phyloP scores from a whole-genome alignment of 2,113 vertebrate genomes.

The Bagarius yarrelli region DNA sequence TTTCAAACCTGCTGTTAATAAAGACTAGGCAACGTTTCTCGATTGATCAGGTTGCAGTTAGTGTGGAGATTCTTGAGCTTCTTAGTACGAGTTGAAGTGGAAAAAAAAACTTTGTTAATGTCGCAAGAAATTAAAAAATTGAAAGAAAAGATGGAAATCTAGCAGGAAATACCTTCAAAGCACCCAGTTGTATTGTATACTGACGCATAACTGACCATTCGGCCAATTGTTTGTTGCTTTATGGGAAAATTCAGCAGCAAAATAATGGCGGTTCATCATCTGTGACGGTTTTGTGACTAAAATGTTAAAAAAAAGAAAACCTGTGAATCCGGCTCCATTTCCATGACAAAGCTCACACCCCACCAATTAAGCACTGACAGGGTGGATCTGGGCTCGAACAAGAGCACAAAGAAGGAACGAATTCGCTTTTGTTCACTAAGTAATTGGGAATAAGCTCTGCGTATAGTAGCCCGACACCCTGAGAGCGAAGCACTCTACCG shows the following conservation, averaged over 20 bases:
- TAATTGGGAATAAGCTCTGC: constrained; percentile 61
- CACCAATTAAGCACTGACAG: constrained; percentile 68
- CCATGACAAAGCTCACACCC: constrained; percentile 61
- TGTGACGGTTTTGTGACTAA: constrained; percentile 39
- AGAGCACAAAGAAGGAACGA: constrained; percentile 63
- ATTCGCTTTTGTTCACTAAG: constrained; percentile 59
- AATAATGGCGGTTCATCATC: constrained; percentile 21
- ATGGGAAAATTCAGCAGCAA: background rate
- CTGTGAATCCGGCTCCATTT: constrained; percentile 59
- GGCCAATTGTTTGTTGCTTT: background rate
- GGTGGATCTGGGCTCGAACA: constrained; percentile 55
- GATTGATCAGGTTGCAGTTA: background rate
- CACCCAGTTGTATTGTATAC: too few species aligned
- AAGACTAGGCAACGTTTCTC: background rate
- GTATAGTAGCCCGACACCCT: constrained; percentile 48
- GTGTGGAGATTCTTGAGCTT: background rate
- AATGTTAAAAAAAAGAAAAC: constrained; percentile 48
- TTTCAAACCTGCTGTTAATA: background rate
- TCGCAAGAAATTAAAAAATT: background rate
- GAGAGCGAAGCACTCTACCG: constrained; percentile 57
- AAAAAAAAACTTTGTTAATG: background rate
- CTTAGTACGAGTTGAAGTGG: background rate
- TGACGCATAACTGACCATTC: background rate
- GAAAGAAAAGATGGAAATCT: background rate
- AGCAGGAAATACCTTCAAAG: background rate